Conservation (phyloP, 2,888 invertebrate species). For the Hemithea aestivaria region DNA sequence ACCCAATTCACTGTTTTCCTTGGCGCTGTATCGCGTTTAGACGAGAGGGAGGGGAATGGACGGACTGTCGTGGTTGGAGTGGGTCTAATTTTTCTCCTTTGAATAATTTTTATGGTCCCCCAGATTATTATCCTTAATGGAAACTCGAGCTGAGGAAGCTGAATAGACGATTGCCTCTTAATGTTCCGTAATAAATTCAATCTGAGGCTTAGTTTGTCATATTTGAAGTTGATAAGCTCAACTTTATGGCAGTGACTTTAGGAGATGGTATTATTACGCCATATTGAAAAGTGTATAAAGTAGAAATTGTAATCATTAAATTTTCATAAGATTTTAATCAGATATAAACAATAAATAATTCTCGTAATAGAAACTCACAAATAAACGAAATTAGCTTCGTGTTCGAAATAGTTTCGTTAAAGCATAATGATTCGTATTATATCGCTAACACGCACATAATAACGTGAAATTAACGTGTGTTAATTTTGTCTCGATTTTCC, state of each 20-base stretch:
- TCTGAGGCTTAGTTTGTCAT: slow-evolving; percentile 15
- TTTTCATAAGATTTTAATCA: too few species aligned
- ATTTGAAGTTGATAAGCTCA: slow-evolving; percentile 10
- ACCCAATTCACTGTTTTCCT: slow-evolving; percentile 11
- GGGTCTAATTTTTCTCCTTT: slow-evolving; percentile 63
- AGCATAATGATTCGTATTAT: too few species aligned
- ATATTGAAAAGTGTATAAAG: too few species aligned
- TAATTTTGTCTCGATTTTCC: slow-evolving; percentile 2
- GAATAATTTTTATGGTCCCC: slow-evolving; percentile 48
- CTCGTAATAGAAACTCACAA: too few species aligned
- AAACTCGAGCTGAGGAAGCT: slow-evolving; percentile 20
- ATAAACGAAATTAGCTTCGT: too few species aligned
- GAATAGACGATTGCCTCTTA: slow-evolving; percentile 16
- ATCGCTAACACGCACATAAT: too few species aligned
- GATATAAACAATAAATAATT: too few species aligned
- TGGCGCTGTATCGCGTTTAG: slow-evolving; percentile 41
- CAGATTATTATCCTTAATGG: slow-evolving; percentile 24
- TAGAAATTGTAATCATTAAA: too few species aligned
- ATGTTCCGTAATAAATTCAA: slow-evolving; percentile 17
- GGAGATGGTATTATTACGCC: too few species aligned
- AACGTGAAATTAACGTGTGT: too few species aligned
- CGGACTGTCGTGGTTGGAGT: slow-evolving; percentile 66
- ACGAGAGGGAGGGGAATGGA: slow-evolving; percentile 54
- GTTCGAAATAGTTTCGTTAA: too few species aligned
- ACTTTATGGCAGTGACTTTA: background rate